Conservation (phyloP, 2,797 vertebrate genomes). For the Vireo griseus region DNA sequence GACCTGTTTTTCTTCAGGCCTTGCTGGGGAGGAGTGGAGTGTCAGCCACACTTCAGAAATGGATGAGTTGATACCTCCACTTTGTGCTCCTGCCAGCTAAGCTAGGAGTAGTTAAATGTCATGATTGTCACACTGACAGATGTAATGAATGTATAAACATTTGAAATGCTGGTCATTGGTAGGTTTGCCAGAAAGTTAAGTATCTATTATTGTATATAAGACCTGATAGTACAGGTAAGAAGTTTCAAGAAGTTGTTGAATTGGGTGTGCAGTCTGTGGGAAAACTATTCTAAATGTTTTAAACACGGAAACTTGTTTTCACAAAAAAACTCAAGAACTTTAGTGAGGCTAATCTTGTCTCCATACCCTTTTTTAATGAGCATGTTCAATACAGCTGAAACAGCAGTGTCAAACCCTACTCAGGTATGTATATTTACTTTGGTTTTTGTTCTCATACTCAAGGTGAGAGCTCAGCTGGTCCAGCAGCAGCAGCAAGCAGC, state of each 20-base stretch:
- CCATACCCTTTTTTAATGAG: not conserved
- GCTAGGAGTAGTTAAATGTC: not conserved
- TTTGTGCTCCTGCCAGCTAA: not conserved
- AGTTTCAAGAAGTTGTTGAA: not conserved
- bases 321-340: not conserved
- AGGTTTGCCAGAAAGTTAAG: not conserved
- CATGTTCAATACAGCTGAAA: not conserved
- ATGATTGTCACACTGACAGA: not conserved
- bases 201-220: not conserved
- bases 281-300: not conserved
- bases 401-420: not conserved
- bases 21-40: not conserved
- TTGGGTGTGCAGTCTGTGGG: not conserved
- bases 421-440: not conserved
- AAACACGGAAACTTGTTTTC: not conserved
- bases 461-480: conserved; percentile 81
- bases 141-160: not conserved
- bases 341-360: not conserved
- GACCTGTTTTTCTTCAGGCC: not conserved
- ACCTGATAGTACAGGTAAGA: not conserved
- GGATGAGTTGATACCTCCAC: not conserved
- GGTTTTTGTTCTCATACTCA: not conserved
- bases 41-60: not conserved
- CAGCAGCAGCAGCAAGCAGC: conserved; percentile 72
- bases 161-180: not conserved